Evolutionary conservation across 2,113 vertebrate species (phyloP).

Genomic region (Aspiorhynchus laticeps): DNA sequence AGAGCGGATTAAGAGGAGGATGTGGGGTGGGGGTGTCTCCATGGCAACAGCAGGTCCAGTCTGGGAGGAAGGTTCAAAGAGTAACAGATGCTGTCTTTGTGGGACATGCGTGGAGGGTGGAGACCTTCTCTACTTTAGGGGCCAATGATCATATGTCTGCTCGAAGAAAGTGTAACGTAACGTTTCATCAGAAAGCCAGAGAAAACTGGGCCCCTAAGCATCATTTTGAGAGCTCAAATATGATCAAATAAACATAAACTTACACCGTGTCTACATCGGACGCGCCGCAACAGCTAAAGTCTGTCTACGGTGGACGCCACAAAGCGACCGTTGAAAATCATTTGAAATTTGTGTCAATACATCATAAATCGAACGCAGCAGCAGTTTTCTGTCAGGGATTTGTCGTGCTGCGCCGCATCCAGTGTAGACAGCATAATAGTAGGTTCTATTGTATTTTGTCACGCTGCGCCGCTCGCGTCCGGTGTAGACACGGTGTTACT

Average conservation of each 20-base stretch:
- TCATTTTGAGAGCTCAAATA: background rate
- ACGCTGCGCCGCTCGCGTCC: too few species aligned
- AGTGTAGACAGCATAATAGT: too few species aligned
- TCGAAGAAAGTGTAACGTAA: conserved; percentile 12
- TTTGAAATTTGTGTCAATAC: too few species aligned
- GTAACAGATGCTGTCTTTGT: conserved; percentile 60
- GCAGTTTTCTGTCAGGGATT: too few species aligned
- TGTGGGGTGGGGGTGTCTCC: conserved; percentile 32
- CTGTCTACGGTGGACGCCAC: too few species aligned
- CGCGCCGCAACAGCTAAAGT: too few species aligned
- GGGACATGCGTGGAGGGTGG: conserved; percentile 52
- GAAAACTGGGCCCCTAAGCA: background rate
- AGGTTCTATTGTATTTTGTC: too few species aligned
- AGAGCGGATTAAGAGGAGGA: conserved; percentile 54
- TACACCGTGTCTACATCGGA: background rate
- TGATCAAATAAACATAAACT: background rate
- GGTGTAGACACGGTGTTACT: too few species aligned
- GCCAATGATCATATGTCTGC: conserved; percentile 40
- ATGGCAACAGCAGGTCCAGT: conserved; percentile 51
- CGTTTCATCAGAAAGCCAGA: background rate
- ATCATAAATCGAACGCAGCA: too few species aligned
- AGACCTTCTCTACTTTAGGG: conserved; percentile 50
- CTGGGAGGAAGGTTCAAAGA: conserved; percentile 55
- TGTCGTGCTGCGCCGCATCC: too few species aligned
- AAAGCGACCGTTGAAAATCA: too few species aligned